phyloP scores from a whole-genome alignment of 2,113 vertebrate species.

The Solea solea region DNA sequence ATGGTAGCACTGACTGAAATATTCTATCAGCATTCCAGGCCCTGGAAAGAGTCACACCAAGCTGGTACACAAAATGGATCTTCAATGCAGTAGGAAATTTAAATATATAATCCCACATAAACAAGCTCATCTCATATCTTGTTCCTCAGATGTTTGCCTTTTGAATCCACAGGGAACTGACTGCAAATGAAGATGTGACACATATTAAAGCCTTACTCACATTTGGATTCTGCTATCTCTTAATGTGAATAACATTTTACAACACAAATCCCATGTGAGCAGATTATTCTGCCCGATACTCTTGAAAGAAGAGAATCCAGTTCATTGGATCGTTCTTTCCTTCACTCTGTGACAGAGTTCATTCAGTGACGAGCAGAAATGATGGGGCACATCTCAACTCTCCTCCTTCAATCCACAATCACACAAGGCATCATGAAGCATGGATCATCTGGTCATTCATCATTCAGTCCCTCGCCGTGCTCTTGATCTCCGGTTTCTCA shows the following conservation, averaged over 20 bases:
- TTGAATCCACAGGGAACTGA: not conserved
- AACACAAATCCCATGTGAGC: constrained; percentile 1
- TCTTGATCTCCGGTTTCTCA: constrained; percentile 7
- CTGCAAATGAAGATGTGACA: constrained; percentile 22
- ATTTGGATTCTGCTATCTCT: constrained; percentile 26
- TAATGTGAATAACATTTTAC: constrained; percentile 1
- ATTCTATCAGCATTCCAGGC: no score
- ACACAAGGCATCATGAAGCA: not conserved
- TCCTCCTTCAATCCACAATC: constrained; percentile 10
- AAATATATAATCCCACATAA: no score
- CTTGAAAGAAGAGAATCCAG: not conserved
- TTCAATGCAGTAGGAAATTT: no score
- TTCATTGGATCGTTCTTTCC: constrained; percentile 1
- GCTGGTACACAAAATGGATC: no score
- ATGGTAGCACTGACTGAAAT: no score
- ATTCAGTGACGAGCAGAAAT: not conserved
- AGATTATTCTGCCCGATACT: constrained; percentile 2
- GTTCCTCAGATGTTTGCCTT: not conserved
- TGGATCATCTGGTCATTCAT: not conserved
- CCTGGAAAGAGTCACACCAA: no score
- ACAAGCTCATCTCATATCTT: not conserved
- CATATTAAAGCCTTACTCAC: not conserved
- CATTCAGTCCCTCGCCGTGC: no score
- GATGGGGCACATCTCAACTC: not conserved
- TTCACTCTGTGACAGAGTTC: constrained; percentile 4